These are phyloP conservation scores for Alouatta caraya DNA, from an alignment of 2,797 vertebrate genomes.

Conservation along the genomic window DNA sequence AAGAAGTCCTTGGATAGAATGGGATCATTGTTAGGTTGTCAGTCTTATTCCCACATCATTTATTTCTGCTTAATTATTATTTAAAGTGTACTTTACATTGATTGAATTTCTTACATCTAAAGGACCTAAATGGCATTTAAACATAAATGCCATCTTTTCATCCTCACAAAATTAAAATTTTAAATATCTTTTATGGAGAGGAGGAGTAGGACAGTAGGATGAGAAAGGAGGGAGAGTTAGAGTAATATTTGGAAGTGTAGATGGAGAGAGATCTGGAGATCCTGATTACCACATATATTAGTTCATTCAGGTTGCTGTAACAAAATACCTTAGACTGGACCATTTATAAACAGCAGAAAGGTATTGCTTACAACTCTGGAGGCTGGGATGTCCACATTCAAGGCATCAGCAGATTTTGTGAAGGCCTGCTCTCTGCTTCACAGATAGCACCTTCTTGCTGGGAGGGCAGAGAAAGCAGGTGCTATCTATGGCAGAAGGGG, in stretches of 20 bases:
- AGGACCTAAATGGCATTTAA: slow-evolving; percentile 7
- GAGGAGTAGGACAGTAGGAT: neutral
- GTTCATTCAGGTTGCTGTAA: neutral
- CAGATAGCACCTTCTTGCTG: neutral
- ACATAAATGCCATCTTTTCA: slow-evolving; percentile 20
- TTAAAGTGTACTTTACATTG: slow-evolving; percentile 17
- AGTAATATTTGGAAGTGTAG: neutral
- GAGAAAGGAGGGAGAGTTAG: neutral
- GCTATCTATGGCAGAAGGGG: neutral
- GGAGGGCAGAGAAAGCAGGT: neutral
- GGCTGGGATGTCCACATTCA: neutral
- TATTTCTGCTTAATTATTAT: slow-evolving; percentile 8
- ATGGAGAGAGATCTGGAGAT: neutral
- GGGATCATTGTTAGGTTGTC: neutral
- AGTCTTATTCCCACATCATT: slow-evolving; percentile 49
- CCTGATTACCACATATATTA: neutral
- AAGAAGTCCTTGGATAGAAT: slow-evolving; percentile 31
- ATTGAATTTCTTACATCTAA: slow-evolving; percentile 40
- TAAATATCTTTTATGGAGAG: slow-evolving; percentile 7
- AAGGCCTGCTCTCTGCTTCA: neutral
- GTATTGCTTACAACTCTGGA: neutral
- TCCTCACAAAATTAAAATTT: slow-evolving; percentile 21
- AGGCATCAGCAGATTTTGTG: neutral
- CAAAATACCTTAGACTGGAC: neutral
- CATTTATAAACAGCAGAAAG: neutral